phyloP scores from a whole-genome alignment of 2,888 invertebrate genomes.

The Tinea trinotella region DNA sequence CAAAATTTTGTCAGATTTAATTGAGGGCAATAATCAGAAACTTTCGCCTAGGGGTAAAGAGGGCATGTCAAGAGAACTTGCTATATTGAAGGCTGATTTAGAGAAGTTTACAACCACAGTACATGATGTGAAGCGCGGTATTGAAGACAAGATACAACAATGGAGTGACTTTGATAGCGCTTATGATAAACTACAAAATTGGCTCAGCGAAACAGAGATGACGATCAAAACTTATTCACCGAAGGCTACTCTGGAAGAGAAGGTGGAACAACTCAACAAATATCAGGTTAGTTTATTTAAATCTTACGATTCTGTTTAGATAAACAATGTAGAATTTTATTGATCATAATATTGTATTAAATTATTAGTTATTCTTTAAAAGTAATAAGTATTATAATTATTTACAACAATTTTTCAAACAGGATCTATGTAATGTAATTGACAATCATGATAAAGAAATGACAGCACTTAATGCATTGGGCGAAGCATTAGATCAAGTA shows the following conservation, averaged over 20 bases:
- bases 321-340: slow-evolving; percentile 14
- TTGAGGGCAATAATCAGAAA: slow-evolving; percentile 77
- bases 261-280: slow-evolving; percentile 89
- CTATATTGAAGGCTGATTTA: slow-evolving; percentile 84
- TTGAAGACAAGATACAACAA: slow-evolving; percentile 88
- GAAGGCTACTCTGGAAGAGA: slow-evolving; percentile 89
- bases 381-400: background rate
- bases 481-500: slow-evolving; percentile 89
- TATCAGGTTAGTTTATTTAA: slow-evolving; percentile 83
- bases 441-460: slow-evolving; percentile 80
- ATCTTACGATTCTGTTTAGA: slow-evolving; percentile 18
- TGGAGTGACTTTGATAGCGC: slow-evolving; percentile 94
- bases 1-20: slow-evolving; percentile 80
- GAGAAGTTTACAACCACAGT: slow-evolving; percentile 86
- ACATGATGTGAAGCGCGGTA: slow-evolving; percentile 82
- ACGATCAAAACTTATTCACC: slow-evolving; percentile 87
- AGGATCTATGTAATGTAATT: slow-evolving; percentile 84
- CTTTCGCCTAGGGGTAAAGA: slow-evolving; percentile 89
- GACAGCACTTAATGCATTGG: slow-evolving; percentile 80
- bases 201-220: slow-evolving; percentile 90
- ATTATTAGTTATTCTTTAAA: slow-evolving; percentile 11
- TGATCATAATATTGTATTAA: slow-evolving; percentile 26
- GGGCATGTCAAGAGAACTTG: slow-evolving; percentile 85
- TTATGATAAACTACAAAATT: slow-evolving; percentile 84
- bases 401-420: slow-evolving; percentile 36